These are phyloP conservation scores for Scartelaos histophorus DNA, from an alignment of 2,113 vertebrate species.

Conservation along the genomic window DNA sequence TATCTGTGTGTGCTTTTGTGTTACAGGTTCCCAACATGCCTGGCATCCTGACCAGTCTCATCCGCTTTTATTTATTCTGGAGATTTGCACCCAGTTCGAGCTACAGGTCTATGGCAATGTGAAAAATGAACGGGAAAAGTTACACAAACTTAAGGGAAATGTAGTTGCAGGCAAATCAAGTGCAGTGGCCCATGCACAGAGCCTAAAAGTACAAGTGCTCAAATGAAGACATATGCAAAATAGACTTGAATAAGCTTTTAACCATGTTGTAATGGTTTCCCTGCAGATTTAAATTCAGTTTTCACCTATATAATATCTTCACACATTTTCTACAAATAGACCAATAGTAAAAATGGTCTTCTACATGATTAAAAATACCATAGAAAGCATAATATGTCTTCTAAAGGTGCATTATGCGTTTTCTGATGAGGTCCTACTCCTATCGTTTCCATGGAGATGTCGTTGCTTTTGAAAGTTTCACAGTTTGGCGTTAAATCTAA, in stretches of 20 bases:
- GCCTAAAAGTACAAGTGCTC: neutral
- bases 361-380: too few species aligned
- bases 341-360: too few species aligned
- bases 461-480: too few species aligned
- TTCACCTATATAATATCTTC: too few species aligned
- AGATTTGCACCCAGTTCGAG: conserved; percentile 65
- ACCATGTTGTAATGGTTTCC: conserved; percentile 1
- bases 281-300: neutral
- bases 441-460: neutral
- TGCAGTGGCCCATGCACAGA: neutral
- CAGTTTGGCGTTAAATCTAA: neutral
- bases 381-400: too few species aligned
- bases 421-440: neutral
- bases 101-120: conserved; percentile 76
- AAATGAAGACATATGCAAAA: neutral
- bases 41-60: conserved; percentile 85
- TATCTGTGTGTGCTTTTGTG: conserved; percentile 17
- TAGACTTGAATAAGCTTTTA: neutral
- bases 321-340: too few species aligned
- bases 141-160: neutral
- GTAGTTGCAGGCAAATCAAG: neutral
- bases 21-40: conserved; percentile 88
- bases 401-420: neutral
- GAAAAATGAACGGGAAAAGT: conserved; percentile 36
- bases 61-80: conserved; percentile 90